Percentiles rank a stretch among this genome's conserved stretches.
phyloP scores from a whole-genome alignment of 2,797 vertebrate species.

The Chiloscyllium punctatum region DNA sequence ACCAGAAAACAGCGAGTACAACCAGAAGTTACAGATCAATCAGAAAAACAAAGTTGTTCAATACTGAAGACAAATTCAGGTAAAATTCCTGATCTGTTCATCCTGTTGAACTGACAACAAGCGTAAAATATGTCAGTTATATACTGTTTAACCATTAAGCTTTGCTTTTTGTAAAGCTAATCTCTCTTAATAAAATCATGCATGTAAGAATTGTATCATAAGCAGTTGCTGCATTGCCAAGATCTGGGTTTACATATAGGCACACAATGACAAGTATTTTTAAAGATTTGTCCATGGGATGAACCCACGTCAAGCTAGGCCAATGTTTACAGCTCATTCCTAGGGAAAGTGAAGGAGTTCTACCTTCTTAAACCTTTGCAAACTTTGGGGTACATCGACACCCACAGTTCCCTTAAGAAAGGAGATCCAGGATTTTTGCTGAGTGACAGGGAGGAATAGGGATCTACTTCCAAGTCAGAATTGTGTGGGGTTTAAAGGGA shows the following conservation, averaged over 20 bases:
- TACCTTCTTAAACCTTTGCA: no score
- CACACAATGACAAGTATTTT: no score
- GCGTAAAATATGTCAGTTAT: background rate
- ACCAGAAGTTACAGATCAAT: background rate
- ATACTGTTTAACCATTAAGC: background rate
- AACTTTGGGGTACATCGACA: no score
- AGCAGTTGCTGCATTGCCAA: background rate
- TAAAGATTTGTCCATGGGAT: no score
- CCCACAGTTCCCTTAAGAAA: no score
- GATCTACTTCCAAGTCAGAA: no score
- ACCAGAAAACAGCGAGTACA: background rate
- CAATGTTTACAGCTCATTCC: no score
- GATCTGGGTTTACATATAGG: background rate
- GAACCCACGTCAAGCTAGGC: no score
- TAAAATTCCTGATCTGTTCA: background rate
- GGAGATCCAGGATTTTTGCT: no score
- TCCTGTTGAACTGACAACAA: background rate
- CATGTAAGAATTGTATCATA: background rate
- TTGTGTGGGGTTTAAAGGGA: no score
- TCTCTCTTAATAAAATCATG: slow-evolving; percentile 16
- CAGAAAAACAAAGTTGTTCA: background rate
- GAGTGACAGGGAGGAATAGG: no score
- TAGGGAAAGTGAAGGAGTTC: no score
- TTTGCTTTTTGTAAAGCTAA: background rate
- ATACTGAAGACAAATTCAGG: background rate